phyloP scores from a whole-genome alignment of 2,113 vertebrate species.

The Hyperopisus bebe region DNA sequence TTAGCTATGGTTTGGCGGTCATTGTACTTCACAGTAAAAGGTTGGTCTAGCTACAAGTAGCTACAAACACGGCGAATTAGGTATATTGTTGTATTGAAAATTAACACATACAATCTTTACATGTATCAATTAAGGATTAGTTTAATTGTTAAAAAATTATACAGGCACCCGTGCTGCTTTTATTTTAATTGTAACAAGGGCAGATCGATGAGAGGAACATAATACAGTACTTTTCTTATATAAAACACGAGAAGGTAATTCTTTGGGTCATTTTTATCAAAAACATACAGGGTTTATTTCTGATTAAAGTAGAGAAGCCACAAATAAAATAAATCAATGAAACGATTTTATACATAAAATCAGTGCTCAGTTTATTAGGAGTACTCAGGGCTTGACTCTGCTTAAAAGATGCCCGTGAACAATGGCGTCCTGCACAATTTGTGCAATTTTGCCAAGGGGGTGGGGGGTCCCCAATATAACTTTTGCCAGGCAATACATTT shows the following conservation, averaged over 20 bases:
- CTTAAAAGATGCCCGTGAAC: not conserved
- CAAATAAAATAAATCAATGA: not conserved
- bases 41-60: not conserved
- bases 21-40: not conserved
- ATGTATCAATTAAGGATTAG: not conserved
- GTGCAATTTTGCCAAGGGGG: not conserved
- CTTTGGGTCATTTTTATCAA: not conserved
- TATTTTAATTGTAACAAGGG: not conserved
- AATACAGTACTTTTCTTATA: not conserved
- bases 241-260: not conserved
- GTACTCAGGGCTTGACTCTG: not conserved
- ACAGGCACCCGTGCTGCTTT: not conserved
- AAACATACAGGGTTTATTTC: constrained; percentile 13
- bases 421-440: not conserved
- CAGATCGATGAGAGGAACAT: not conserved
- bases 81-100: not conserved
- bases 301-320: constrained; percentile 53
- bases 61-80: not conserved
- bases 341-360: not conserved
- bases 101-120: not conserved
- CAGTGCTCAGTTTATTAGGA: not conserved
- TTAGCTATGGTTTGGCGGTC: constrained; percentile 23
- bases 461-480: not conserved
- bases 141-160: not conserved
- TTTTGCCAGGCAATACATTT: not conserved